Evolutionary conservation across 2,888 invertebrate species (phyloP).

Genomic region (Ichneumoninae sp.): DNA sequence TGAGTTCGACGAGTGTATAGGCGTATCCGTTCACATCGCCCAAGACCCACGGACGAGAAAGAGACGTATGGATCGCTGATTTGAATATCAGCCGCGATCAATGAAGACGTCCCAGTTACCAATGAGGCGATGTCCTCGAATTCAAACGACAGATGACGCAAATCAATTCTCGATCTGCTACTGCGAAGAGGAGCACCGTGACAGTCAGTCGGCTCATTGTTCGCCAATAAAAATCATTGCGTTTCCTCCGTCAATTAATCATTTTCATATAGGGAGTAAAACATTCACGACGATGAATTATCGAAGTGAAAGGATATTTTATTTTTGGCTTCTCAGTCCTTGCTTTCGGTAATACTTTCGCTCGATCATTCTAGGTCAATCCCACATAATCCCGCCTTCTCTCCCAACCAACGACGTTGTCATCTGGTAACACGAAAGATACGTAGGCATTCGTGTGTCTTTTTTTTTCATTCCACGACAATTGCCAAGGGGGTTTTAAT

Average conservation of each 20-base stretch:
- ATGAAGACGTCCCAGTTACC: constrained; percentile 61
- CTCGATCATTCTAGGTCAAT: constrained; percentile 38
- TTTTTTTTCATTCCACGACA: neutral
- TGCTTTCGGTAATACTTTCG: constrained; percentile 44
- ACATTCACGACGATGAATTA: neutral
- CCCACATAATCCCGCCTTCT: constrained; percentile 41
- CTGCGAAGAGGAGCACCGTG: neutral
- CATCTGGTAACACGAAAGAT: constrained; percentile 15
- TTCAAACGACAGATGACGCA: constrained; percentile 59
- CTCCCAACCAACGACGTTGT: constrained; percentile 18
- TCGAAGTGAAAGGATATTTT: constrained; percentile 12
- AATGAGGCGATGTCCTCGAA: constrained; percentile 62
- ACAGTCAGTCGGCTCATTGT: constrained; percentile 11
- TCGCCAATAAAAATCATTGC: neutral
- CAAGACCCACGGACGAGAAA: constrained; percentile 17
- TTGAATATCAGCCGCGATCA: constrained; percentile 61
- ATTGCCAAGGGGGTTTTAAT: constrained; percentile 2
- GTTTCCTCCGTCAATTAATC: constrained; percentile 13
- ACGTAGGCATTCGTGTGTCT: constrained; percentile 7
- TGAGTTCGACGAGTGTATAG: constrained; percentile 62
- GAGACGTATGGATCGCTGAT: constrained; percentile 36
- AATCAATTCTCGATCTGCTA: constrained; percentile 22
- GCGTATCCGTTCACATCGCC: constrained; percentile 14
- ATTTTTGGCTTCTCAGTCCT: constrained; percentile 1
- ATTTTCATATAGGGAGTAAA: neutral